phyloP scores from a whole-genome alignment of 2,888 invertebrate genomes.

The Amphipoea oculea region DNA sequence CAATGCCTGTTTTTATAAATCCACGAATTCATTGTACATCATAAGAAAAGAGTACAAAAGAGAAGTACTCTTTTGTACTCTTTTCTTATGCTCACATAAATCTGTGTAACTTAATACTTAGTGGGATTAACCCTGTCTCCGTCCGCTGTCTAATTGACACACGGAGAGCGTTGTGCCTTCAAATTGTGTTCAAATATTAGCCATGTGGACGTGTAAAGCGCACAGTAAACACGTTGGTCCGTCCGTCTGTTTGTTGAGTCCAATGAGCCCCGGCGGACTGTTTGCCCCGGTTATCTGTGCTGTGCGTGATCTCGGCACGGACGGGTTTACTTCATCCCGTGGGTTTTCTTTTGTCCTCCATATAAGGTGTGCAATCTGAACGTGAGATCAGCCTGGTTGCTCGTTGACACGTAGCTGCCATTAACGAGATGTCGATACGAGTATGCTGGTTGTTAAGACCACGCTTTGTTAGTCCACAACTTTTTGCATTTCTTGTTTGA shows the following conservation, averaged over 20 bases:
- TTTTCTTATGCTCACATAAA: slow-evolving; percentile 46
- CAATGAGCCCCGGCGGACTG: slow-evolving; percentile 78
- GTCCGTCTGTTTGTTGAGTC: slow-evolving; percentile 82
- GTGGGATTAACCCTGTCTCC: slow-evolving; percentile 69
- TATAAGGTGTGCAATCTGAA: slow-evolving; percentile 73
- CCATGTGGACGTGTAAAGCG: slow-evolving; percentile 79
- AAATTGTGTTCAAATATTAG: slow-evolving; percentile 89
- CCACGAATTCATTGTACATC: slow-evolving; percentile 66
- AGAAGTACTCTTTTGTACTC: slow-evolving; percentile 46
- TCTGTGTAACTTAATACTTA: slow-evolving; percentile 68
- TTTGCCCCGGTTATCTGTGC: slow-evolving; percentile 77
- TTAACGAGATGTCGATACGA: slow-evolving; percentile 64
- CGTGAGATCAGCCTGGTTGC: slow-evolving; percentile 69
- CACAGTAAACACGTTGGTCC: slow-evolving; percentile 80
- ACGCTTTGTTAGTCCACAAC: slow-evolving; percentile 44
- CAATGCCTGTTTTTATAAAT: slow-evolving; percentile 71
- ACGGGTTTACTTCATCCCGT: slow-evolving; percentile 71
- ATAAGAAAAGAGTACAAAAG: too few relatives aligned
- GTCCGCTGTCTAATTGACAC: slow-evolving; percentile 78
- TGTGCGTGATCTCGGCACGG: slow-evolving; percentile 78
- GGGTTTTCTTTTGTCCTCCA: slow-evolving; percentile 74
- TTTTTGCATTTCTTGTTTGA: slow-evolving; percentile 23
- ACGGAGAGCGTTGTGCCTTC: slow-evolving; percentile 84
- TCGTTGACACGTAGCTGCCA: slow-evolving; percentile 76
- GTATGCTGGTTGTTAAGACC: slow-evolving; percentile 49